Percentiles rank a stretch among this genome's conserved stretches.
These are phyloP conservation scores for Aleiodes sp. DNA, from an alignment of 1,140 invertebrate species.

Conservation along the genomic window DNA sequence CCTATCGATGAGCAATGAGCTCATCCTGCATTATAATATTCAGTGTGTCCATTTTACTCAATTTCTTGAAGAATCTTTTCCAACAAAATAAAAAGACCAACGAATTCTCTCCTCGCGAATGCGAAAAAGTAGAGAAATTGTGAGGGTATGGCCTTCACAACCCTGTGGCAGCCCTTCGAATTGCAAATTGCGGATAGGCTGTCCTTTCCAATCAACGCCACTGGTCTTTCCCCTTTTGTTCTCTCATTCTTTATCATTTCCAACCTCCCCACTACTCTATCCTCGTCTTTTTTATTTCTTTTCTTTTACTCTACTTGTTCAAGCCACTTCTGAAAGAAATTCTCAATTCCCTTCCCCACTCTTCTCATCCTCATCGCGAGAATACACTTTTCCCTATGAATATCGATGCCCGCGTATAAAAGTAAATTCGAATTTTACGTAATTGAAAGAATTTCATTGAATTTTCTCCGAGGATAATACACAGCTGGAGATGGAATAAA, in stretches of 20 bases:
- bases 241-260: constrained; percentile 41
- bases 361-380: constrained; percentile 39
- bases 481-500: constrained; percentile 53
- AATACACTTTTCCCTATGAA: constrained; percentile 54
- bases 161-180: constrained; percentile 28
- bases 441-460: constrained; percentile 53
- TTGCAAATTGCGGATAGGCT: constrained; percentile 55
- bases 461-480: constrained; percentile 38
- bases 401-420: constrained; percentile 55
- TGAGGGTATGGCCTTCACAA: neutral
- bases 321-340: constrained; percentile 36
- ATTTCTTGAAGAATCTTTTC: too few relatives aligned
- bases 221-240: constrained; percentile 29
- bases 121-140: neutral
- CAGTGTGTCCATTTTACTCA: too few relatives aligned
- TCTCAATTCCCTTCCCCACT: constrained; percentile 40
- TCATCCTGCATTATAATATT: too few relatives aligned
- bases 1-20: too few relatives aligned
- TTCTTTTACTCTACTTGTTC: constrained; percentile 11
- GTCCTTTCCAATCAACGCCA: constrained; percentile 56
- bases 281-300: neutral
- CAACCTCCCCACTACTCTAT: constrained; percentile 31
- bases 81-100: constrained; percentile 52
- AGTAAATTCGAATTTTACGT: constrained; percentile 38
- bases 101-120: constrained; percentile 50